Evolutionary conservation across 2,888 invertebrate genomes (phyloP).

Genomic region (Zygaena filipendulae): DNA sequence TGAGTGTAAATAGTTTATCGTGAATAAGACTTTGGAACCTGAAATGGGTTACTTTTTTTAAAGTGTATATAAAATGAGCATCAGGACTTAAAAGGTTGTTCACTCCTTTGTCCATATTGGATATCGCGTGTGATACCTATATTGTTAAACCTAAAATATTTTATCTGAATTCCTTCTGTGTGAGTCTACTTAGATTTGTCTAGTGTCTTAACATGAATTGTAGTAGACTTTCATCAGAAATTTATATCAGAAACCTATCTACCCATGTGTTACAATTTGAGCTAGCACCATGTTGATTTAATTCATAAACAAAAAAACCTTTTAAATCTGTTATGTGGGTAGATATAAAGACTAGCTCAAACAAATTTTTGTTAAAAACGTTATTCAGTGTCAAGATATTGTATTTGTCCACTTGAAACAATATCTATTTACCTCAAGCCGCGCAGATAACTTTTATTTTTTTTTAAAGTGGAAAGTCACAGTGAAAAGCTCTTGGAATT

Average conservation of each 20-base stretch:
- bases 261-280: slow-evolving; percentile 37
- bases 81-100: slow-evolving; percentile 50
- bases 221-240: slow-evolving; percentile 56
- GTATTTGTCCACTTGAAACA: slow-evolving; percentile 55
- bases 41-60: slow-evolving; percentile 55
- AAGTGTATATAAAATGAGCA: slow-evolving; percentile 63
- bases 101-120: slow-evolving; percentile 60
- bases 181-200: slow-evolving; percentile 65
- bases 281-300: slow-evolving; percentile 53
- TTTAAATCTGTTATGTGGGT: slow-evolving; percentile 37
- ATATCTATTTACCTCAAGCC: slow-evolving; percentile 41
- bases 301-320: slow-evolving; percentile 18
- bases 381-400: slow-evolving; percentile 36
- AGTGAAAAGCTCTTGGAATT: too few relatives aligned
- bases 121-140: slow-evolving; percentile 52
- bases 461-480: slow-evolving; percentile 22
- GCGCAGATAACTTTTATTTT: too few relatives aligned
- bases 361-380: slow-evolving; percentile 21
- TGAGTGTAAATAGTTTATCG: slow-evolving; percentile 67
- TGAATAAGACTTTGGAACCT: slow-evolving; percentile 60
- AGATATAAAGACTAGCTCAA: slow-evolving; percentile 53
- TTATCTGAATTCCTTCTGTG: slow-evolving; percentile 53
- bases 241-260: slow-evolving; percentile 37
- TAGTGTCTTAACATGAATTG: slow-evolving; percentile 57
- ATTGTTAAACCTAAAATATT: slow-evolving; percentile 67